phyloP scores from a whole-genome alignment of 2,797 vertebrate species.

The Nannoperca obscura region DNA sequence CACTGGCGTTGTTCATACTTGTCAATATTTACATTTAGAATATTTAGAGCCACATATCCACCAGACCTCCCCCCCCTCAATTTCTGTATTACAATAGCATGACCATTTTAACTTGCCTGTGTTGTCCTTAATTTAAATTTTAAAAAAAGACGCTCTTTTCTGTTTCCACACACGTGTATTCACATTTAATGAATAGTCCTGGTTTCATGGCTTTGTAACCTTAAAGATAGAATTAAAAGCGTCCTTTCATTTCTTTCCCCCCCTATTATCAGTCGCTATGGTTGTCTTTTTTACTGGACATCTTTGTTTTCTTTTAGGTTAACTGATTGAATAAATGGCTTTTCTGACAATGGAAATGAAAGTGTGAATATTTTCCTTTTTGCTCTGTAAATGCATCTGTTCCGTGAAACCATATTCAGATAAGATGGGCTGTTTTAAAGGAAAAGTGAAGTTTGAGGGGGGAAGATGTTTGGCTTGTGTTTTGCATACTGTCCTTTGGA shows the following conservation, averaged over 20 bases:
- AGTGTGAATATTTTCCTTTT: conserved; percentile 70
- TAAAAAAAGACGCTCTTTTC: conserved; percentile 71
- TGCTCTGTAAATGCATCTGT: conserved; percentile 66
- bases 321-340: conserved; percentile 61
- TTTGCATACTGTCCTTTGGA: conserved; percentile 58
- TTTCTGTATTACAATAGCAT: conserved; percentile 86
- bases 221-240: conserved; percentile 15
- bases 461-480: conserved; percentile 8
- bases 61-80: background rate
- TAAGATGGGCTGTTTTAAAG: conserved; percentile 30
- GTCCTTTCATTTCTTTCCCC: conserved; percentile 28
- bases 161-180: conserved; percentile 64
- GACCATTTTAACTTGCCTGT: conserved; percentile 89
- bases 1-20: conserved; percentile 99
- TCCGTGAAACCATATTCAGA: conserved; percentile 56
- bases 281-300: conserved; percentile 76
- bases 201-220: conserved; percentile 57
- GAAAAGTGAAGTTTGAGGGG: conserved; percentile 43
- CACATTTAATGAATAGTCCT: conserved; percentile 41
- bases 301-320: conserved; percentile 70
- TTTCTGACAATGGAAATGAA: conserved; percentile 61
- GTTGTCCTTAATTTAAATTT: conserved; percentile 86
- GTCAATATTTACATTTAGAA: conserved; percentile 93
- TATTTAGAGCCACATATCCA: conserved; percentile 85
- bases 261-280: conserved; percentile 50